A percentile compares a stretch with the other conserved stretches of the same genome.
phyloP scores from a whole-genome alignment of 1,140 invertebrate species.

The Ceratina japonica region DNA sequence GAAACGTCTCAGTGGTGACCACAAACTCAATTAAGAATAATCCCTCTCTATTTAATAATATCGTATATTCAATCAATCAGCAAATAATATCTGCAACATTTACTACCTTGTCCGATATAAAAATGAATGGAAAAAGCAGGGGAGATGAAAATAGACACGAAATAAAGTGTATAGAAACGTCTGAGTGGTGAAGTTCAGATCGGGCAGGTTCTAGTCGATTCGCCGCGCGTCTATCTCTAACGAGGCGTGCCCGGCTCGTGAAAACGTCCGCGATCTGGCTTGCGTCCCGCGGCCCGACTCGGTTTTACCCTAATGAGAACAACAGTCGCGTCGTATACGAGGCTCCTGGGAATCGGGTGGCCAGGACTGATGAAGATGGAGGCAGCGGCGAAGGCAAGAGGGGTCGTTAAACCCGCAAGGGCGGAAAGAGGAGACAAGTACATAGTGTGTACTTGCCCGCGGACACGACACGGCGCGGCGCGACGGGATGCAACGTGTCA shows the following conservation, averaged over 20 bases:
- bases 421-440: neutral
- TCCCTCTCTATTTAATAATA: no score
- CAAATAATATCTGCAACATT: no score
- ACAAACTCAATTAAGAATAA: no score
- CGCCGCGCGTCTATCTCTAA: neutral
- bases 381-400: constrained; percentile 31
- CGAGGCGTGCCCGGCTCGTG: neutral
- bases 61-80: no score
- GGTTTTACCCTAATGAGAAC: constrained; percentile 78
- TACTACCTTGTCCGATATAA: no score
- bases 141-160: no score
- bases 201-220: no score
- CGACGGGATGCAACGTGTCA: constrained; percentile 60
- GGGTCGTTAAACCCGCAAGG: constrained; percentile 58
- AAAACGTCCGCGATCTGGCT: constrained; percentile 34
- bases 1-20: no score
- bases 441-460: constrained; percentile 1
- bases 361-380: constrained; percentile 71
- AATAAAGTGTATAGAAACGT: no score
- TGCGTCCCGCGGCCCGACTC: constrained; percentile 72
- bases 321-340: constrained; percentile 68
- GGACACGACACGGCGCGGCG: constrained; percentile 8
- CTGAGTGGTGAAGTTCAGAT: no score
- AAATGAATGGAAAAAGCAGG: no score
- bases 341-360: constrained; percentile 72